Base-by-base conservation (phyloP, 2,888 invertebrate genomes). In the Limnephilus lunatus region DNA sequence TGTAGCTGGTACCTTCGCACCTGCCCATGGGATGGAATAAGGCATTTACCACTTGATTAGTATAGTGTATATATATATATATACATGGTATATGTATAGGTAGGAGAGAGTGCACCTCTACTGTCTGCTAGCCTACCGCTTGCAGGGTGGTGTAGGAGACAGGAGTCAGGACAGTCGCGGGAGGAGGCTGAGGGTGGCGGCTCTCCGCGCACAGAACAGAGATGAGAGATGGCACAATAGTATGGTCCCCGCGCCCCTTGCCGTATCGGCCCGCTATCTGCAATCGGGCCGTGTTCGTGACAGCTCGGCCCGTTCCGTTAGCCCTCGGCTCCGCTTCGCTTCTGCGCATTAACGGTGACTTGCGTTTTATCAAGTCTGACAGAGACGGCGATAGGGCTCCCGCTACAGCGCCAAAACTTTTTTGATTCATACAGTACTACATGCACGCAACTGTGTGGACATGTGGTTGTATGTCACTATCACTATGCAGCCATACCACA, bases 321-420 rank as follows among this genome's bases (percentile, higher is more conserved):
- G 15, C 53, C 31, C n/a, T 89, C 92, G 92, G 81, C 81, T 90
- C 85, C 82, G 86, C 86, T 83, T n/a, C 83, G 89, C 89, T 48
- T 81, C 90, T 91, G 90, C 92, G 91, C 91, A 89, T 83, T 89
- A 82, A 90, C 91, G 88, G 92, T 92, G 92, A 92, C 92, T 92
- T 91, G 92, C 92, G 91, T 91, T 92, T 92, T 88, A 87, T 53
- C 39, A 88, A 32, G 32, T 31, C 81, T 14, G 89, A 91, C 83
- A 30, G 91, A 89, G 91, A 91, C 39, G 30, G 89, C 31, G 53
- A 89, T 35, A 90, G 39, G 25, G 31, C 19, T 80, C 32, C 83
- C 89, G 48, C 91, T 80, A 44, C 87, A 89, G 31, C 82, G 53
- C 83, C 80, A 9, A 90, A 91, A 68, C 81, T 88, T 89, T 91